These are phyloP conservation scores for Macquaria ambigua DNA, from an alignment of 2,113 vertebrate species.

Conservation along the genomic window DNA sequence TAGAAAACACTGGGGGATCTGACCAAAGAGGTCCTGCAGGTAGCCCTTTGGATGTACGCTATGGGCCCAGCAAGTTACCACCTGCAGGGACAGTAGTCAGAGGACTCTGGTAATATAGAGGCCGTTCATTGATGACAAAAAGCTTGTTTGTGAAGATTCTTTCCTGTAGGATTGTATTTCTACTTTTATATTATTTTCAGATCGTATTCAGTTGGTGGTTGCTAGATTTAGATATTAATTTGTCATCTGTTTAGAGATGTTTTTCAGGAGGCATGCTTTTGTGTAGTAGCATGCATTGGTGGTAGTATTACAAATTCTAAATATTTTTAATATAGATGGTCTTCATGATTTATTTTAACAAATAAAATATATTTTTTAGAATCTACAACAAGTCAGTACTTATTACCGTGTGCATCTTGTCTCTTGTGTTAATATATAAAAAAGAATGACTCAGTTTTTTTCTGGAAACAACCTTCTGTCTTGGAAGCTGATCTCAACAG, in stretches of 20 bases:
- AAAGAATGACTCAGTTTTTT: not conserved
- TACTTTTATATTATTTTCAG: not conserved
- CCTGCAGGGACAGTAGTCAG: not conserved
- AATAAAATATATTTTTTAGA: not conserved
- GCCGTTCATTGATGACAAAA: not conserved
- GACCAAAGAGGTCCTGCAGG: not conserved
- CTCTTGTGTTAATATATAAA: not conserved
- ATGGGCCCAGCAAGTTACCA: not conserved
- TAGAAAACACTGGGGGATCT: constrained; percentile 16
- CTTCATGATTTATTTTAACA: not conserved
- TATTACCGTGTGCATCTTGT: not conserved
- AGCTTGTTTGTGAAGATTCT: not conserved
- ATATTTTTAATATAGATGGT: not conserved
- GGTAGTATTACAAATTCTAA: too few species aligned
- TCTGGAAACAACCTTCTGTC: not conserved
- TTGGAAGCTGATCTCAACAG: too few species aligned
- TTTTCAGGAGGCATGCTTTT: not conserved
- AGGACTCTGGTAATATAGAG: not conserved
- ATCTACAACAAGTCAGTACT: not conserved
- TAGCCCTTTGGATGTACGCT: not conserved
- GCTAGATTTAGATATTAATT: not conserved
- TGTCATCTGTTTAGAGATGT: not conserved
- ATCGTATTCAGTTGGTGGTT: not conserved
- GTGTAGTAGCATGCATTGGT: not conserved
- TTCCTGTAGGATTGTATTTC: not conserved